Percentiles rank a stretch among this genome's conserved stretches.
These are phyloP conservation scores for Delichon dasypus DNA, from an alignment of 2,797 vertebrate genomes.

Conservation along the genomic window DNA sequence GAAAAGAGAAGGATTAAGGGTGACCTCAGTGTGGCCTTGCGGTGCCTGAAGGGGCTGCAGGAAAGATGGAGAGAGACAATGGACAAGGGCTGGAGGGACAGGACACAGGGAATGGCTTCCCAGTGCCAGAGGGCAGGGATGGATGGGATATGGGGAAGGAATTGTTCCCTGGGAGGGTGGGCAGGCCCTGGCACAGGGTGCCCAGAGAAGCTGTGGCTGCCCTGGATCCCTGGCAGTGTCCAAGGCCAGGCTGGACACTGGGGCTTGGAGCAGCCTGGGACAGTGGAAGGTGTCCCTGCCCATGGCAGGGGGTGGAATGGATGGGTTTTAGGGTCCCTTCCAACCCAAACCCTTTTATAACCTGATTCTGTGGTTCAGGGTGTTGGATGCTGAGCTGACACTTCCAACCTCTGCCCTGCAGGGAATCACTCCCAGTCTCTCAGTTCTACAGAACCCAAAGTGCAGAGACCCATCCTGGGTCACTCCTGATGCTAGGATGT, in stretches of 20 bases:
- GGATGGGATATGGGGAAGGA: background rate
- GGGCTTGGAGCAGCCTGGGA: background rate
- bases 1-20: too few relatives aligned
- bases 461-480: background rate
- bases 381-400: background rate
- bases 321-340: rapidly evolving
- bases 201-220: background rate
- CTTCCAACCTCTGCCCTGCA: background rate
- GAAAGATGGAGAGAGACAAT: background rate
- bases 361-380: background rate
- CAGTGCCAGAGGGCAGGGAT: background rate
- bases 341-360: too few relatives aligned
- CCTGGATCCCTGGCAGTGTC: background rate
- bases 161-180: background rate
- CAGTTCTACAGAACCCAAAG: background rate
- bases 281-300: background rate
- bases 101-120: background rate
- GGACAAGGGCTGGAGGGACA: background rate
- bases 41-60: background rate
- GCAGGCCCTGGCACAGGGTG: background rate
- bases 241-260: background rate
- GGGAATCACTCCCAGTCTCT: background rate
- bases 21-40: rapidly evolving
- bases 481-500: rapidly evolving
- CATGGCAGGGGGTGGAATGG: too few relatives aligned